These are phyloP conservation scores for Gulo gulo DNA, from an alignment of 2,113 vertebrate genomes.

Conservation along the genomic window DNA sequence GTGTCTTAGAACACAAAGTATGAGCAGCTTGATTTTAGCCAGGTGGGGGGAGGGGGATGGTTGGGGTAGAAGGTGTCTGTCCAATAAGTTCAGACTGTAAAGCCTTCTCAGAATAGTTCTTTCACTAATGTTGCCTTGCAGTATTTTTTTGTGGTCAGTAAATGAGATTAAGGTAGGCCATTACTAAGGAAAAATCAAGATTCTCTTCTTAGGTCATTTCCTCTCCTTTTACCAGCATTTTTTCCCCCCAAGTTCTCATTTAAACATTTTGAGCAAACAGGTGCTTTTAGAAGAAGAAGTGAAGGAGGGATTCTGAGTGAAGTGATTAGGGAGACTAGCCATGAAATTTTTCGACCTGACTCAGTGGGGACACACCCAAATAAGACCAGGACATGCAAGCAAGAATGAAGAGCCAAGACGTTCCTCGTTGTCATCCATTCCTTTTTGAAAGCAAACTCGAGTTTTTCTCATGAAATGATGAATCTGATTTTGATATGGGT, in stretches of 20 bases:
- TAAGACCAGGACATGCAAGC: not conserved
- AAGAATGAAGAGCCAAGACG: not conserved
- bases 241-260: not conserved
- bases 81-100: slow-evolving; percentile 60
- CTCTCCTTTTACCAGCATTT: not conserved
- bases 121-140: slow-evolving; percentile 27
- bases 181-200: not conserved
- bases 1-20: not conserved
- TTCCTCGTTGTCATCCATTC: not conserved
- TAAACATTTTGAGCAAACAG: not conserved
- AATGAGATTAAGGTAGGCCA: not conserved
- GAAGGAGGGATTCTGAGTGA: not conserved
- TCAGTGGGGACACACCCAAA: not conserved
- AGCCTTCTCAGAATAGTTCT: slow-evolving; percentile 70
- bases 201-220: slow-evolving; percentile 20
- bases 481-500: not conserved
- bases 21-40: not conserved
- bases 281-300: not conserved
- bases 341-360: not conserved
- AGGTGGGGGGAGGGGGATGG: not conserved
- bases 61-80: not conserved
- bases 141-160: not conserved
- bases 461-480: not conserved
- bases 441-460: not conserved
- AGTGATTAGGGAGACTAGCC: not conserved